A percentile compares a stretch with the other conserved stretches of the same genome.
phyloP scores from a whole-genome alignment of 2,888 invertebrate species.

The Pecten maximus region DNA sequence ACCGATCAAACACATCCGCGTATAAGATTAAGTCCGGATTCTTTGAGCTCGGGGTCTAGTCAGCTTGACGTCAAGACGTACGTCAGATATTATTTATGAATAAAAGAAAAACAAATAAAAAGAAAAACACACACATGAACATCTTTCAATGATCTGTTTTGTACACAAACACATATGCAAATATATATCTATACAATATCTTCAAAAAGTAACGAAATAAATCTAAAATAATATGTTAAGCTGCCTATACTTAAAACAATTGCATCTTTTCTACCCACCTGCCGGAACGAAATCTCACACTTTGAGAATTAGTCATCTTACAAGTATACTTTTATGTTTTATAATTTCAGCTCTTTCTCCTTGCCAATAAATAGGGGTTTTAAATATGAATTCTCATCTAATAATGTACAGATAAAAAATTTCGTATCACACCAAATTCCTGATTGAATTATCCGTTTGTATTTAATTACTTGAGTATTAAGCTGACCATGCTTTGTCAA shows the following conservation, averaged over 20 bases:
- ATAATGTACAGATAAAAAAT: background rate
- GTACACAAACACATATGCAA: too few relatives aligned
- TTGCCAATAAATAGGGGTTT: background rate
- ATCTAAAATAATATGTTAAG: background rate
- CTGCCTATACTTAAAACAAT: background rate
- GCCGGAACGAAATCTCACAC: background rate
- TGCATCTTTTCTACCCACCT: background rate
- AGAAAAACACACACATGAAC: too few relatives aligned
- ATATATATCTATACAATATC: too few relatives aligned
- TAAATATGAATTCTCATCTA: background rate
- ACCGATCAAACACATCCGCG: constrained; percentile 26
- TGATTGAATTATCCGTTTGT: background rate
- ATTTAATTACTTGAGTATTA: background rate
- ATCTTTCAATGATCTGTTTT: too few relatives aligned
- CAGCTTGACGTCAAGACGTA: background rate
- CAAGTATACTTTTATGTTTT: background rate
- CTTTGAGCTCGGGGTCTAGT: background rate
- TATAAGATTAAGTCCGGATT: background rate
- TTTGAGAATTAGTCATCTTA: background rate
- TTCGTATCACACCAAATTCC: too few relatives aligned
- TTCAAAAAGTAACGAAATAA: too few relatives aligned
- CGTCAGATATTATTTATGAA: too few relatives aligned
- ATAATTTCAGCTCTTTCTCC: background rate
- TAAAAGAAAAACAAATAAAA: too few relatives aligned
- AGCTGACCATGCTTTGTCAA: background rate